Base-by-base conservation (phyloP, 2,113 vertebrate species). In the Silurus glanis region DNA sequence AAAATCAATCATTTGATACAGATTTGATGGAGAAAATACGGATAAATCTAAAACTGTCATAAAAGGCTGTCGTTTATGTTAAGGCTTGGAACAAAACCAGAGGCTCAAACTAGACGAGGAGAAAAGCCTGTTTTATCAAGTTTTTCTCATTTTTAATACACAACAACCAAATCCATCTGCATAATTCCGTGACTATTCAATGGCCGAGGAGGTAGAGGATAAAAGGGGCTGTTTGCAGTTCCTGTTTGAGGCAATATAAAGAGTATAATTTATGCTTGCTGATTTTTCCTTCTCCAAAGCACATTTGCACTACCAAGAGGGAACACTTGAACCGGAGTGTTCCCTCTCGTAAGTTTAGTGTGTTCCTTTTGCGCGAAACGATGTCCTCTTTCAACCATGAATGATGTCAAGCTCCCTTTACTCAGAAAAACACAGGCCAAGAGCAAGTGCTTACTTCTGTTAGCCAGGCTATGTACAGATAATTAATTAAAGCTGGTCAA, bases 221-320 rank as follows among this genome's bases (percentile, higher is more conserved):
- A 37, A 75, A 80, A 28, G 14, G n/a, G 12, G 14, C 53, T 25
- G 53, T 10, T 19, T 45, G 5, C 4, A 59, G n/a, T n/a, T 25
- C 37, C 58, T 83, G 19, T 71, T 55, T 37, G 58, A 61, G 80
- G n/a, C 76, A 72, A 67, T 84, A 71, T 49, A 28, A 61, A 79
- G 49, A 83, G 12, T 14, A 14, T 13, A 56, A 78, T 13, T 37
- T 47, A 19, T 58, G 74, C 59, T 79, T 69, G 25, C 47, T 69
- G 62, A 78, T 49, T 88, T 86, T 58, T 72, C 53, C n/a, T 79
- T 81, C 74, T 83, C 81, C 58, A 59, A 88, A 90, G 90, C 89
- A 86, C 83, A 85, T 91, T 91, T 92, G 91, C 90, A 92, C 91
- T 90, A 89, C 76, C n/a, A 55, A 82, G 89, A 89, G n/a, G n/a